Base-by-base conservation (phyloP, 2,888 invertebrate species). In the Syritta pipiens region DNA sequence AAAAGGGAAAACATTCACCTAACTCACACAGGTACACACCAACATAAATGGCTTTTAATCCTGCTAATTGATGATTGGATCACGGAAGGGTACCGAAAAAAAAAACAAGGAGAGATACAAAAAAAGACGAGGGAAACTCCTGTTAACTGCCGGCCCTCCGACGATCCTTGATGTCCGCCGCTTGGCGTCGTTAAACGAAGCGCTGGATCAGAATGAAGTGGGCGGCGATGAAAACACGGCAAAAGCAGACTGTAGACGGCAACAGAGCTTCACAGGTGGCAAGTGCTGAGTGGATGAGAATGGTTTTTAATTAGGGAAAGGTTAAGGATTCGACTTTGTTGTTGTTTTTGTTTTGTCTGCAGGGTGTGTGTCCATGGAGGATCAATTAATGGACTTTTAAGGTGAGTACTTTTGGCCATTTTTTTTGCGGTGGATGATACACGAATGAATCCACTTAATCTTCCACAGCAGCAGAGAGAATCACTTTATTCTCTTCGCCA, bases 31-130 rank as follows among this genome's bases (percentile, higher is more conserved):
- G 10, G 19, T 26, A 32, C 19, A 22, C n/a, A n/a, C 12, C 32
- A 62, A 26, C 60, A 72, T 77, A 77, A 77, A 77, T 67, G 65
- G 72, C 72, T 67, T 74, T 79, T 79, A 79, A 79, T 79, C 62
- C 67, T 74, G 55, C 62, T 79, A 79, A 79, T 79, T 79, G 72
- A 79, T 67, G 79, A 79, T 67, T 79, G 72, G 42, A 72, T 67
- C 72, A 60, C 22, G 55, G 67, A 57, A 57, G 42, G 57, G 49
- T 79, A 77, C 20, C 51, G 46, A 62, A 32, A 71, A 67, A 51
- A 37, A 53, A 63, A 69, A 35, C 37, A 32, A 28, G 7, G 48
- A 4, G 10, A 59, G 59, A 46, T 2, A 48, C 44, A 37, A 44
- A 42, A 37, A 68, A 30, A 48, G 24, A 62, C 44, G 51, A 59